phyloP scores from a whole-genome alignment of 2,888 invertebrate species.

The Chrysotoxum bicinctum region DNA sequence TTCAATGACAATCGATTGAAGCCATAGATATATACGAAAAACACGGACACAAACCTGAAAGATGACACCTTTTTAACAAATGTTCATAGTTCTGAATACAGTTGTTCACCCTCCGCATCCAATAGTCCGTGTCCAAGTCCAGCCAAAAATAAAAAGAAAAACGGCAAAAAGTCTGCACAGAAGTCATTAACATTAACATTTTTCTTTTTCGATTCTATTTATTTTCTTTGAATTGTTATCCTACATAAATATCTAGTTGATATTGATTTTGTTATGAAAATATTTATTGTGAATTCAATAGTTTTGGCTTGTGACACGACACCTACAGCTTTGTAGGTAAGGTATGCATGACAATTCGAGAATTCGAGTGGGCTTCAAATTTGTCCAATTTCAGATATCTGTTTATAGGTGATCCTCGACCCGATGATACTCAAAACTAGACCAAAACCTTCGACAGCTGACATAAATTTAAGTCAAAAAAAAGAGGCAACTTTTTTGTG shows the following conservation, averaged over 20 bases:
- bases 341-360: not conserved
- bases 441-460: constrained; percentile 3
- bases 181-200: constrained; percentile 46
- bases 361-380: not conserved
- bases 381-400: not conserved
- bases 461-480: too few relatives aligned
- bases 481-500: too few relatives aligned
- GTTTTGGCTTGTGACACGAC: constrained; percentile 18
- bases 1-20: constrained; percentile 69
- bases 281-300: constrained; percentile 10
- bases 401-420: too few relatives aligned
- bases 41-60: constrained; percentile 57
- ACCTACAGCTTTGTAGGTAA: not conserved
- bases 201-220: constrained; percentile 23
- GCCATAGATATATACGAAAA: constrained; percentile 40
- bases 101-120: constrained; percentile 42
- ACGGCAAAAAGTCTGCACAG: constrained; percentile 40
- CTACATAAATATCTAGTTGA: not conserved
- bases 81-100: constrained; percentile 17
- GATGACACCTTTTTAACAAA: constrained; percentile 59
- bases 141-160: not conserved
- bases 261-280: constrained; percentile 49
- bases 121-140: constrained; percentile 11
- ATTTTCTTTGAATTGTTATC: constrained; percentile 32
- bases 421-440: constrained; percentile 2